Evolutionary conservation across 2,888 invertebrate genomes (phyloP).

Genomic region (Drosophila pseudotalamancana): DNA sequence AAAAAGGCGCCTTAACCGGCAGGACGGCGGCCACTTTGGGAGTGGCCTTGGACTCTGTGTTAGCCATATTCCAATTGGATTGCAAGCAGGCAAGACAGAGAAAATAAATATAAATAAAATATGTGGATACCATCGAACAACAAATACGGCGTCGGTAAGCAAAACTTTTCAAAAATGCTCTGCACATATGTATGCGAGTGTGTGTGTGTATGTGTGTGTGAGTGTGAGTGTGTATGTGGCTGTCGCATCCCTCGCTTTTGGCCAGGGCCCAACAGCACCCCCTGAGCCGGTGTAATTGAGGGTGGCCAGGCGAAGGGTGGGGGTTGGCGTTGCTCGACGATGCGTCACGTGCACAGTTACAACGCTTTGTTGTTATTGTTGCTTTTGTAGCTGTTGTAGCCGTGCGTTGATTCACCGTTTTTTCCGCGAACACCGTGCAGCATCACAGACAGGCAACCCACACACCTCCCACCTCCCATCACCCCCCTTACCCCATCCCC

Average conservation of each 20-base stretch:
- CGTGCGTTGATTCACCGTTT: constrained; percentile 71
- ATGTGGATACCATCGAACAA: constrained; percentile 85
- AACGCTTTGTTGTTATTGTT: constrained; percentile 32
- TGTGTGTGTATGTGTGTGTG: constrained; percentile 8
- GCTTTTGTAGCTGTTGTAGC: constrained; percentile 48
- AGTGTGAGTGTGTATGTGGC: constrained; percentile 19
- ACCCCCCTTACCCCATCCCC: neutral
- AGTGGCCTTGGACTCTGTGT: constrained; percentile 52
- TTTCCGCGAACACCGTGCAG: constrained; percentile 72
- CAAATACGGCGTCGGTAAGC: constrained; percentile 85
- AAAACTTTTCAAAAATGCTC: constrained; percentile 31
- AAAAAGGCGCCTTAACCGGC: constrained; percentile 16
- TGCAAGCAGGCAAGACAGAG: constrained; percentile 14
- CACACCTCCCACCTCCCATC: neutral
- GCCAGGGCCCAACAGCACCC: constrained; percentile 46
- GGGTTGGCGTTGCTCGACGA: constrained; percentile 10
- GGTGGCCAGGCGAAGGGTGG: constrained; percentile 6
- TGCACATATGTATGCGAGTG: neutral
- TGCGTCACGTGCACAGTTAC: constrained; percentile 73
- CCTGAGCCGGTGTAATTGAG: constrained; percentile 16
- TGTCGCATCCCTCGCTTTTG: constrained; percentile 44
- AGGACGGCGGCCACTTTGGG: constrained; percentile 36
- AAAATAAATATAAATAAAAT: constrained; percentile 39
- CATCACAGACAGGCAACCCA: constrained; percentile 44
- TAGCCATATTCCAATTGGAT: constrained; percentile 43